Percentiles rank a stretch among this genome's conserved stretches.
These are phyloP conservation scores for Parapristionchus giblindavisi DNA, from an alignment of 2,888 invertebrate species.

Conservation along the genomic window DNA sequence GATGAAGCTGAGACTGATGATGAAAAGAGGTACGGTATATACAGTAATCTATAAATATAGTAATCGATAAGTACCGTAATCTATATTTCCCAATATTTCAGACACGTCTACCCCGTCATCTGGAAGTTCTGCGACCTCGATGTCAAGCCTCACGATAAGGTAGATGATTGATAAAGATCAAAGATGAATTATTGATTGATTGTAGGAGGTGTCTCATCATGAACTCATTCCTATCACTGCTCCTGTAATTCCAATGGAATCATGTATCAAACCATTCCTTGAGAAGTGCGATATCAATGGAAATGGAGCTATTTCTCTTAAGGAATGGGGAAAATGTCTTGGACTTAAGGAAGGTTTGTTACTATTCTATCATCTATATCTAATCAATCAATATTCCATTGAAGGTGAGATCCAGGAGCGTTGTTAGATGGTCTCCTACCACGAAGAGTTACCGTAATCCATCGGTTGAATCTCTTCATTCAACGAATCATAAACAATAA, in stretches of 20 bases:
- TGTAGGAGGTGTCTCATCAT: slow-evolving; percentile 81
- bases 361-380: background rate
- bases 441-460: background rate
- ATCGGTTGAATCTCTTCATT: background rate
- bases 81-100: background rate
- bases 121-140: slow-evolving; percentile 97
- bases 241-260: slow-evolving; percentile 92
- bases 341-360: slow-evolving; percentile 81
- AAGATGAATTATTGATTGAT: background rate
- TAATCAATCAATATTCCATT: slow-evolving; percentile 33
- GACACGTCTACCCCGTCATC: slow-evolving; percentile 83
- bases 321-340: slow-evolving; percentile 85
- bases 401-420: slow-evolving; percentile 66
- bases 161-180: slow-evolving; percentile 44
- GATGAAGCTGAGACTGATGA: slow-evolving; percentile 80
- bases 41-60: background rate
- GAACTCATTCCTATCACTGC: slow-evolving; percentile 95
- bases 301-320: slow-evolving; percentile 88
- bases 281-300: slow-evolving; percentile 87
- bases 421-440: slow-evolving; percentile 47
- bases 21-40: slow-evolving; percentile 57
- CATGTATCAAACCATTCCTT: slow-evolving; percentile 95
- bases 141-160: slow-evolving; percentile 87
- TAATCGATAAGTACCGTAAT: background rate
- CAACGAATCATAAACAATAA: background rate